These are phyloP conservation scores for Aphelinus certus DNA, from an alignment of 1,140 invertebrate species.

Conservation along the genomic window DNA sequence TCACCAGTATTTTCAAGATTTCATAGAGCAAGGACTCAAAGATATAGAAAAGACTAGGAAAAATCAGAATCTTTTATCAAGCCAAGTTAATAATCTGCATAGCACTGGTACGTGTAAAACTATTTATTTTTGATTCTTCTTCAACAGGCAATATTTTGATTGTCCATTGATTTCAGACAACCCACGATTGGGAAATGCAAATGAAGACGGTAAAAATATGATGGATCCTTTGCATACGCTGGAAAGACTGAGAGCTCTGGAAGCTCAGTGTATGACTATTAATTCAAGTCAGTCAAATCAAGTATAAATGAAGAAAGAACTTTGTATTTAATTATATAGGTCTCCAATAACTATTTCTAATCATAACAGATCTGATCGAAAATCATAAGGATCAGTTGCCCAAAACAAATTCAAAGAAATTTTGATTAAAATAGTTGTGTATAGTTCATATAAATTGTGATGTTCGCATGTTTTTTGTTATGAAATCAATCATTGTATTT, in stretches of 20 bases:
- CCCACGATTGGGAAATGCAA: conserved; percentile 22
- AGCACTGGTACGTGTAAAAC: conserved; percentile 47
- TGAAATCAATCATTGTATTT: conserved; percentile 35
- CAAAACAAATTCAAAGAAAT: conserved; percentile 11
- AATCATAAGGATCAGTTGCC: conserved; percentile 13
- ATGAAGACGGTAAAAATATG: conserved; percentile 53
- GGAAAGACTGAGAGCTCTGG: conserved; percentile 59
- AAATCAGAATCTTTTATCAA: conserved; percentile 57
- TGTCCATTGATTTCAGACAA: conserved; percentile 10
- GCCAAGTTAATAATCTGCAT: conserved; percentile 49
- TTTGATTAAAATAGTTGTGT: conserved; percentile 37
- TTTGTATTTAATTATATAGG: conserved; percentile 32
- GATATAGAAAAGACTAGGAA: conserved; percentile 78
- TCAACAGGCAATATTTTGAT: conserved; percentile 12
- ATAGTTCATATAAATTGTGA: conserved; percentile 38
- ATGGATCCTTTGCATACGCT: conserved; percentile 61
- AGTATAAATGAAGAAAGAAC: conserved; percentile 45
- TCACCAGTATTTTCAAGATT: conserved; percentile 91
- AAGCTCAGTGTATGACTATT: conserved; percentile 56
- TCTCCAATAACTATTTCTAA: conserved; percentile 30
- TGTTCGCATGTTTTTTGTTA: conserved; percentile 29
- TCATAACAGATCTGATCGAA: conserved; percentile 29
- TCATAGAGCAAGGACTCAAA: conserved; percentile 86
- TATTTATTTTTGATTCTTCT: background rate
- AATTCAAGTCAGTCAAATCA: conserved; percentile 53